Evolutionary conservation across 2,113 vertebrate species (phyloP).

Genomic region (Misgurnus mizolepis): DNA sequence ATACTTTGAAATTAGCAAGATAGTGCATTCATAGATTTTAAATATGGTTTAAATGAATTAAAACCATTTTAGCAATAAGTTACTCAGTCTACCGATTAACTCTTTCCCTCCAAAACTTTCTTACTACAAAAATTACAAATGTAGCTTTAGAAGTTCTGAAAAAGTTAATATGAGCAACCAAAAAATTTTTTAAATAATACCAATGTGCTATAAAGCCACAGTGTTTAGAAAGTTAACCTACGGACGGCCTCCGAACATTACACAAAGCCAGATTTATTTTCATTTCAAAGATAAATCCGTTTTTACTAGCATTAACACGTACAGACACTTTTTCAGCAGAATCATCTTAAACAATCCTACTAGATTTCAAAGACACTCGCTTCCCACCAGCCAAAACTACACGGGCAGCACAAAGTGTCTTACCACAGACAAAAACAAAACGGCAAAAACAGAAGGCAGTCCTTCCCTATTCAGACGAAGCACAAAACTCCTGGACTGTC

Average conservation of each 20-base stretch:
- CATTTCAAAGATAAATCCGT: no score
- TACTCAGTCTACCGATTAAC: no score
- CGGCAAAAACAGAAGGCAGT: conserved; percentile 44
- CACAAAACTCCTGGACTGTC: conserved; percentile 36
- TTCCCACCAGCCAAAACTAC: conserved; percentile 20
- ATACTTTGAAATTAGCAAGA: no score
- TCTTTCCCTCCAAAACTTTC: no score
- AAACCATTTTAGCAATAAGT: no score
- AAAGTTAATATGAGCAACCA: no score
- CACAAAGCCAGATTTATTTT: neutral
- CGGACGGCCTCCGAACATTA: neutral
- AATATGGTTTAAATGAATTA: no score
- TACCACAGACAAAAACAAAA: conserved; percentile 41
- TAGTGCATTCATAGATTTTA: no score
- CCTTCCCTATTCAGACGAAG: conserved; percentile 11
- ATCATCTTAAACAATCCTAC: neutral
- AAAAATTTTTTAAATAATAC: no score
- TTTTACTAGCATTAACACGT: neutral
- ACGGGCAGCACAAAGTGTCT: conserved; percentile 24
- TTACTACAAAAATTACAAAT: no score
- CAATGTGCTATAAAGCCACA: neutral
- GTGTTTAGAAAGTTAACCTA: neutral
- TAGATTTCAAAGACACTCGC: neutral
- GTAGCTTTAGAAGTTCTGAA: no score
- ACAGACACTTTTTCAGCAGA: neutral